A percentile compares a stretch with the other conserved stretches of the same genome.
Evolutionary conservation across 2,797 vertebrate genomes (phyloP).

Genomic region (Prionace glauca): DNA sequence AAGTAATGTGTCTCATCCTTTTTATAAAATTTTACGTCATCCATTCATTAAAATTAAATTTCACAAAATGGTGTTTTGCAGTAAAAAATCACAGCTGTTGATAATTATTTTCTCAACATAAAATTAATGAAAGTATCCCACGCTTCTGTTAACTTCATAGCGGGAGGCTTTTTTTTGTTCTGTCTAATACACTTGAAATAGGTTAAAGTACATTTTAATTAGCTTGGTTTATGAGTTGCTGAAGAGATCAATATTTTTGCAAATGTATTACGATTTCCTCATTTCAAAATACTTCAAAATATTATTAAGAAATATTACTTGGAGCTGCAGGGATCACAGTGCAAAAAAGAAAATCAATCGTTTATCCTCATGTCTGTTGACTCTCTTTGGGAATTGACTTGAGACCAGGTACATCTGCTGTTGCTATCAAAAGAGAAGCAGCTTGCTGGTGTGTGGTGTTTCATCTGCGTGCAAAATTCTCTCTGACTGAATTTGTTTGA

Average conservation of each 20-base stretch:
- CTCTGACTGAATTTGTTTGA: not conserved
- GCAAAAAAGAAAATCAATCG: not conserved
- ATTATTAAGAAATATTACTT: not conserved
- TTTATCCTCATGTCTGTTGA: not conserved
- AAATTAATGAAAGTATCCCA: not conserved
- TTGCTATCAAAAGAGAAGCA: not conserved
- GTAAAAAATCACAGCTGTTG: not conserved
- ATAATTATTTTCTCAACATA: not conserved
- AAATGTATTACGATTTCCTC: not conserved
- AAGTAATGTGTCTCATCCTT: not conserved
- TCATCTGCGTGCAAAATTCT: not conserved
- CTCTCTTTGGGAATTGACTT: not conserved
- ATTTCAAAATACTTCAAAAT: not conserved
- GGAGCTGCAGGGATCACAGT: not conserved
- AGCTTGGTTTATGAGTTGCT: not conserved
- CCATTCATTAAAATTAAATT: not conserved
- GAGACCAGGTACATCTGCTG: not conserved
- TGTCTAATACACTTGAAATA: not conserved
- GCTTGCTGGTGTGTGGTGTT: not conserved
- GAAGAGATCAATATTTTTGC: not conserved
- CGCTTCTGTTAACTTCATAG: not conserved
- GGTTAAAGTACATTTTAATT: not conserved
- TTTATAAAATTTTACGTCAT: not conserved
- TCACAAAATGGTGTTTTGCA: not conserved
- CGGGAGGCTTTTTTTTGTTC: not conserved